These are phyloP conservation scores for Drosophila subobscura DNA, from an alignment of 1,140 invertebrate genomes.

Conservation along the genomic window DNA sequence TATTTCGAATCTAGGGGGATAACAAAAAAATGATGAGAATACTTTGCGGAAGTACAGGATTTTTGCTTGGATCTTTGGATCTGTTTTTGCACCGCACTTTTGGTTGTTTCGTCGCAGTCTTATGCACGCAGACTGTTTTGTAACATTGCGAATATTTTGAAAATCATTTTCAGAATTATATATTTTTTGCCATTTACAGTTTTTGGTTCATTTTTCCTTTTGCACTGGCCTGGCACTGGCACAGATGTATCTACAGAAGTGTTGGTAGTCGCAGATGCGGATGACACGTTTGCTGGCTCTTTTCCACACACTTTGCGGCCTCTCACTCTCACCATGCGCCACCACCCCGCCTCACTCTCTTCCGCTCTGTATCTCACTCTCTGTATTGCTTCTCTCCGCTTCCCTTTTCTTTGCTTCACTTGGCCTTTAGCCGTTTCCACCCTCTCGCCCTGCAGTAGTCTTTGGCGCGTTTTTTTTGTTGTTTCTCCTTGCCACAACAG, in stretches of 20 bases:
- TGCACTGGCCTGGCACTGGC: too few species aligned
- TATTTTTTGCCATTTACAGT: too few species aligned
- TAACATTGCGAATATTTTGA: constrained; percentile 4
- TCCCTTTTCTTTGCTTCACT: constrained; percentile 5
- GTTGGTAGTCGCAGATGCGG: too few species aligned
- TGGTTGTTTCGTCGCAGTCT: neutral
- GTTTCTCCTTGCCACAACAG: constrained; percentile 2
- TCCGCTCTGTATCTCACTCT: constrained; percentile 6
- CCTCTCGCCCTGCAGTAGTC: constrained; percentile 1
- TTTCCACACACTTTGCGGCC: constrained; percentile 11
- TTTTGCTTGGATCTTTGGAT: constrained; percentile 9
- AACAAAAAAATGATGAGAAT: too few species aligned
- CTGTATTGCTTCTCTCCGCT: constrained; percentile 4
- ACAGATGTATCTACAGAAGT: too few species aligned
- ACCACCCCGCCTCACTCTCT: neutral
- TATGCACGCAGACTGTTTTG: neutral
- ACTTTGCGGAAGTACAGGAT: too few species aligned
- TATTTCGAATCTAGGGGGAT: neutral
- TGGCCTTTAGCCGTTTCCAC: constrained; percentile 7
- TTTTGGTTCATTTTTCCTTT: too few species aligned
- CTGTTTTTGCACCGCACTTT: constrained; percentile 1
- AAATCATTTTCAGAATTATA: constrained; percentile 3
- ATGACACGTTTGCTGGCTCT: neutral
- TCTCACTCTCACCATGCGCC: neutral
- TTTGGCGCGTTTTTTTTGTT: constrained; percentile 66